Base-by-base conservation (phyloP, 2,888 invertebrate genomes). In the Laspeyria flexula region DNA sequence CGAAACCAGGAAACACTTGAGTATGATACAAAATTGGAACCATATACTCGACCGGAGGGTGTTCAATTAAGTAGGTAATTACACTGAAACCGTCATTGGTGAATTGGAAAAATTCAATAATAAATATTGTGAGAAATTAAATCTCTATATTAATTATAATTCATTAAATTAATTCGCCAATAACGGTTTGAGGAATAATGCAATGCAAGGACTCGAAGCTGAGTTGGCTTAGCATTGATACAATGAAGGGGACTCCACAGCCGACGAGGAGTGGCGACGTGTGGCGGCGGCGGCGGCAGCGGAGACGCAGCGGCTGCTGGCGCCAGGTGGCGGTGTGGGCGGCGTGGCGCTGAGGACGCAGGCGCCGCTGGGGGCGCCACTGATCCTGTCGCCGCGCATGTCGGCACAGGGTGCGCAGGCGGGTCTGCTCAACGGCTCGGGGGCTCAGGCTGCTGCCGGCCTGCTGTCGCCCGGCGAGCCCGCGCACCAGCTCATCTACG, bases 361-460 rank as follows among this genome's bases (percentile, higher is more conserved):
- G 42, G 95, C 97, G 7, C 98, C 98, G 0, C 86, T 98, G 55
- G 97, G 99, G 21, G 98, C 98, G 0, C 99, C 98, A 1, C 93
- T 99, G 79, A 98, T 99, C 75, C 94, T 99, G 60, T 97, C 98
- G 34, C 97, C 97, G 52, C 94, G 98, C 72, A 96, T 97, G 95
- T 96, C 96, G 10, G 96, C 95, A 52, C 97, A 95, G 45, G 94
- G 96, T 55, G 96, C 95, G 33, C 95, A 96, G 40, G 95, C 93
- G 37, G 95, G 93, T 51, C 92, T 96, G 15, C 95, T 95, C 15
- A 94, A 93, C 62, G 91, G 91, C 12, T 78, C 87, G 0, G 82
- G 83, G 34, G 83, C 85, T 0, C 85, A 88, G 13, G 88, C 85
- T 3, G 86, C 87, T 0, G 88, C 90, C 1, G 90, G 91, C 0